Evolutionary conservation across 2,113 vertebrate genomes (phyloP).

Genomic region (Bubalus kerabau): DNA sequence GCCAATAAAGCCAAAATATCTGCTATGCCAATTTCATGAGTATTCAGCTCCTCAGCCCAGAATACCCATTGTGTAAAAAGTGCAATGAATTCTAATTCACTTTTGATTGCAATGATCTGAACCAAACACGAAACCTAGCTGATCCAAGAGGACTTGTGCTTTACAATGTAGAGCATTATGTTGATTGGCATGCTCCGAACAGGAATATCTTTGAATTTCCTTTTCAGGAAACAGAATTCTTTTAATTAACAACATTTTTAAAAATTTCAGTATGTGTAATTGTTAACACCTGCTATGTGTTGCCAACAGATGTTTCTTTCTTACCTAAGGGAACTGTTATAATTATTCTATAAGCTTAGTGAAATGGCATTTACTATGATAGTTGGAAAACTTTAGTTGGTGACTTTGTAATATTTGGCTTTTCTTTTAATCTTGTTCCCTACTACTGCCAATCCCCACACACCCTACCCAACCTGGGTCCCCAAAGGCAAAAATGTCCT

Average conservation of each 20-base stretch:
- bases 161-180: constrained; percentile 61
- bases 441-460: not conserved
- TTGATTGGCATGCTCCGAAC: constrained; percentile 68
- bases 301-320: constrained; percentile 84
- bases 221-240: constrained; percentile 83
- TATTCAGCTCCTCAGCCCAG: constrained; percentile 33
- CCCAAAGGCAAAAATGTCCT: not conserved
- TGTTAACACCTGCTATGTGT: constrained; percentile 85
- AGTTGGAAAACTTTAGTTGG: constrained; percentile 76
- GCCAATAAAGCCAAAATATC: constrained; percentile 33
- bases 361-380: constrained; percentile 81
- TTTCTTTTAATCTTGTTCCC: not conserved
- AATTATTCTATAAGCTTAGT: constrained; percentile 83
- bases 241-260: constrained; percentile 84
- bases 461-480: not conserved
- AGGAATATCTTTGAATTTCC: constrained; percentile 78
- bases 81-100: constrained; percentile 52
- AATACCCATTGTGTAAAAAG: constrained; percentile 64
- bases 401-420: constrained; percentile 56
- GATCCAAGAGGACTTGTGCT: constrained; percentile 75
- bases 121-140: constrained; percentile 64
- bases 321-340: constrained; percentile 84
- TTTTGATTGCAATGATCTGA: constrained; percentile 71
- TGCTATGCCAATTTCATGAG: constrained; percentile 63
- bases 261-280: constrained; percentile 83